These are phyloP conservation scores for Illadopsis cleaveri DNA, from an alignment of 2,113 vertebrate genomes.

Conservation along the genomic window DNA sequence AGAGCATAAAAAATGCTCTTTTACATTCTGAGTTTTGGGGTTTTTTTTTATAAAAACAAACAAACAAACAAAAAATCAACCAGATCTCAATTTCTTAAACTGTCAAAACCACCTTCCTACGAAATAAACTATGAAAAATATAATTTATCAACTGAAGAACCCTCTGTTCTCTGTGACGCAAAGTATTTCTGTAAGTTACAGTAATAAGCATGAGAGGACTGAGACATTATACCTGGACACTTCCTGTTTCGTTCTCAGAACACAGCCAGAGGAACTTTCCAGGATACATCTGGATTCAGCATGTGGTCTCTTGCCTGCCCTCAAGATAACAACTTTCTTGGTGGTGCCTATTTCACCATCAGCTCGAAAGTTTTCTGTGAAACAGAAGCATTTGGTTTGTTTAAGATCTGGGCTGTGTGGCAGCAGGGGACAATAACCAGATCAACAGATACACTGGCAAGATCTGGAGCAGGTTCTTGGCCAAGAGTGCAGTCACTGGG, in stretches of 20 bases:
- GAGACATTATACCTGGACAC: not conserved
- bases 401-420: not conserved
- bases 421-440: not conserved
- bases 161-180: not conserved
- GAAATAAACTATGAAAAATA: not conserved
- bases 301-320: not conserved
- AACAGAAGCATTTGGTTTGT: not conserved
- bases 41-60: not conserved
- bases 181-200: not conserved
- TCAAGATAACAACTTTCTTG: not conserved
- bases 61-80: not conserved
- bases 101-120: not conserved
- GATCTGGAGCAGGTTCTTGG: not conserved
- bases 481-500: rapidly evolving
- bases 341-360: not conserved
- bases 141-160: not conserved
- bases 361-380: not conserved
- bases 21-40: not conserved
- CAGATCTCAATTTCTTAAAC: not conserved
- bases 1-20: not conserved
- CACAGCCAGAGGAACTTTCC: not conserved
- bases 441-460: not conserved
- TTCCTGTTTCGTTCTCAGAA: not conserved
- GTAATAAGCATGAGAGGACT: not conserved
- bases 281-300: not conserved